phyloP scores from a whole-genome alignment of 2,113 vertebrate species.

The Chionis minor region DNA sequence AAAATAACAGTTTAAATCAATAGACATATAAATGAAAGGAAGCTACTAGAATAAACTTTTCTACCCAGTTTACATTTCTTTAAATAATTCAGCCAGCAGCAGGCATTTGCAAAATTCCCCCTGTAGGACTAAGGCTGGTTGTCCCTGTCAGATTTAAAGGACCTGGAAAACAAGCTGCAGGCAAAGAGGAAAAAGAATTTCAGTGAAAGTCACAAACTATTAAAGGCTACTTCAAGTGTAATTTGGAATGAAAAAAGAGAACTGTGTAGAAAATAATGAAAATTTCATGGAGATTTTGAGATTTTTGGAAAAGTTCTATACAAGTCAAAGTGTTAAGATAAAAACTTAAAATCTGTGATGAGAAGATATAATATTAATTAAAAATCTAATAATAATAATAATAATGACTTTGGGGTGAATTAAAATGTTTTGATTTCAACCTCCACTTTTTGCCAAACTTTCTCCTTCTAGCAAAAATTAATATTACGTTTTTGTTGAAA shows the following conservation, averaged over 20 bases:
- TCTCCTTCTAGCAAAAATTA: not conserved
- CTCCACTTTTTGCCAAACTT: not conserved
- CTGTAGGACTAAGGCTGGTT: not conserved
- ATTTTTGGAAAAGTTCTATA: not conserved
- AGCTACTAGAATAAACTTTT: not conserved
- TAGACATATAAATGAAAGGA: not conserved
- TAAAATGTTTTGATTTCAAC: not conserved
- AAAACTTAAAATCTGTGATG: not conserved
- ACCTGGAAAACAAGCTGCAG: slow-evolving; percentile 3
- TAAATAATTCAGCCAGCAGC: not conserved
- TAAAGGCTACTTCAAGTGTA: not conserved
- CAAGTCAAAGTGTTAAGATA: not conserved
- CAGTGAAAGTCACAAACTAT: not conserved
- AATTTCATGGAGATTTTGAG: not conserved
- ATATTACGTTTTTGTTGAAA: not conserved
- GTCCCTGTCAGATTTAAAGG: slow-evolving; percentile 36
- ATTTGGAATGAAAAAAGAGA: not conserved
- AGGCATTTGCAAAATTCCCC: not conserved
- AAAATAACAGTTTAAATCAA: not conserved
- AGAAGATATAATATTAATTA: not conserved
- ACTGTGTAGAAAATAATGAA: not conserved
- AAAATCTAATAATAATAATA: not conserved
- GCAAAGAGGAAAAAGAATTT: not conserved
- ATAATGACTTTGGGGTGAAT: not conserved
- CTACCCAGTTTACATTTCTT: not conserved